phyloP scores from a whole-genome alignment of 2,113 vertebrate species.

The Stomatorhinus ivindoensis region DNA sequence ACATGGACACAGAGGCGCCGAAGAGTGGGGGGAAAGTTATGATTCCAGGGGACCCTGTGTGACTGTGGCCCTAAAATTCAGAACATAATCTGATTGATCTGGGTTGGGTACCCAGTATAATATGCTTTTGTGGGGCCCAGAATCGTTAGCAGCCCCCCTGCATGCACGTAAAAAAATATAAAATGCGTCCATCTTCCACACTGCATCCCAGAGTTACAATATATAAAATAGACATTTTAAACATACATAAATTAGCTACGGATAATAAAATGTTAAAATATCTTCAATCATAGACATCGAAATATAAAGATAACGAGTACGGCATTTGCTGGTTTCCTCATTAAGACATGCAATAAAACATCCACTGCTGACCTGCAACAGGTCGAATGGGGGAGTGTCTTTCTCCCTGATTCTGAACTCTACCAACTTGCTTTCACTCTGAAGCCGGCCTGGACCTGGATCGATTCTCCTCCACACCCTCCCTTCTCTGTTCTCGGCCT shows the following conservation, averaged over 20 bases:
- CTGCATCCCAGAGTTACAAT: background rate
- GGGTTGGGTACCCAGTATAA: background rate
- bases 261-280: background rate
- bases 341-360: background rate
- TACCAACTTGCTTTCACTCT: background rate
- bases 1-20: background rate
- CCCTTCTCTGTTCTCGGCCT: background rate
- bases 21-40: background rate
- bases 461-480: background rate
- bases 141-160: background rate
- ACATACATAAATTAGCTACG: background rate
- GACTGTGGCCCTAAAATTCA: background rate
- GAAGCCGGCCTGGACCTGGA: background rate
- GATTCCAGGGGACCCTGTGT: background rate
- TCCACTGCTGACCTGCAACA: background rate
- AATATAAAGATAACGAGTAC: background rate
- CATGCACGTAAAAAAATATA: background rate
- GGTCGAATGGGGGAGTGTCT: no score
- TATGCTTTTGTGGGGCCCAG: no score
- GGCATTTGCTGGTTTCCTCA: background rate
- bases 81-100: background rate
- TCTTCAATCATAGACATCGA: background rate
- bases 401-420: background rate
- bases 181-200: background rate
- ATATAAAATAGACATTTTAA: background rate